phyloP scores from a whole-genome alignment of 2,797 vertebrate species.

The Hoplostethus mediterraneus region DNA sequence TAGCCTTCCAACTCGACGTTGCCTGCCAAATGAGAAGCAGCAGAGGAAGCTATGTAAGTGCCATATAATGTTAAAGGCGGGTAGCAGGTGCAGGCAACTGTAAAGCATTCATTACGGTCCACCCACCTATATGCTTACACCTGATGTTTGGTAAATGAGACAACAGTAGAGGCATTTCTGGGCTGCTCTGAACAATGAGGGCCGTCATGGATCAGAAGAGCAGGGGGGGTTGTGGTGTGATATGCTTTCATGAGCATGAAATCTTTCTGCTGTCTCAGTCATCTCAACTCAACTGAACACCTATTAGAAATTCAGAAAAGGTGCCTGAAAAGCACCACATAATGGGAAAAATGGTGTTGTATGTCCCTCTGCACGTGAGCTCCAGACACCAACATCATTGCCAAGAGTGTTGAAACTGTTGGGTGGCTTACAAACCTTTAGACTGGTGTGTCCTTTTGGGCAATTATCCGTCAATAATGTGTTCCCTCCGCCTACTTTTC shows the following conservation, averaged over 20 bases:
- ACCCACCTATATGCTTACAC: slow-evolving; percentile 43
- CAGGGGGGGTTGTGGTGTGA: slow-evolving; percentile 9
- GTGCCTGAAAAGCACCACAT: background rate
- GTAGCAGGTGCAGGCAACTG: slow-evolving; percentile 39
- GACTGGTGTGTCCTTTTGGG: too few relatives aligned
- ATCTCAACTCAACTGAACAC: background rate
- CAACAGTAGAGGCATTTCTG: slow-evolving; percentile 15
- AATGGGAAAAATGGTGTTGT: background rate
- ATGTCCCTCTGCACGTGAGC: background rate
- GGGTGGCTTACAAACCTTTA: background rate
- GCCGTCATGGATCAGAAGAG: slow-evolving; percentile 20
- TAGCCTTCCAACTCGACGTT: background rate
- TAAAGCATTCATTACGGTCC: slow-evolving; percentile 42
- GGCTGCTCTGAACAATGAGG: background rate
- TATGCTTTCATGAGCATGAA: slow-evolving; percentile 8
- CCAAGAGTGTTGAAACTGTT: background rate
- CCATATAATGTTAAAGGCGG: background rate
- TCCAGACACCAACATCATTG: background rate
- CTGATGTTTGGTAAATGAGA: slow-evolving; percentile 51
- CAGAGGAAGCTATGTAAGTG: background rate
- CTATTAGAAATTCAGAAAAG: slow-evolving; percentile 2
- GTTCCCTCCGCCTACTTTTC: too few relatives aligned
- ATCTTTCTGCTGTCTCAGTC: background rate
- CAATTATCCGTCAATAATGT: background rate
- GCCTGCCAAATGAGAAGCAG: background rate